Evolutionary conservation across 1,140 invertebrate genomes (phyloP).

Genomic region (Trachymyrmex septentrionalis): DNA sequence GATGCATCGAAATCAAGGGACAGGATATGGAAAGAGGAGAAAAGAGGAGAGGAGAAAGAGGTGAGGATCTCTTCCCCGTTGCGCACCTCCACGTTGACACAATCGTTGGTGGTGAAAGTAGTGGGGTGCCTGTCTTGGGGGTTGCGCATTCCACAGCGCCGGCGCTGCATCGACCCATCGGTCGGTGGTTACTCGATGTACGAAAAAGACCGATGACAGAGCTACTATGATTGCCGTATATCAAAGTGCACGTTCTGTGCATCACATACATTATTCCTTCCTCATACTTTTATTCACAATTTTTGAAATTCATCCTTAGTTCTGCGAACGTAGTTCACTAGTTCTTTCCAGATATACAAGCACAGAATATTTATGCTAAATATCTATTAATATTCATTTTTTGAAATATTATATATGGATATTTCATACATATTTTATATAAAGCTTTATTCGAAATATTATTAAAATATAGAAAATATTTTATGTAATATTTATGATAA

Average conservation of each 20-base stretch:
- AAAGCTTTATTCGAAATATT: too few species aligned
- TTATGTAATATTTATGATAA: too few species aligned
- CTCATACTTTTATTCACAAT: background rate
- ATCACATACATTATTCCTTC: background rate
- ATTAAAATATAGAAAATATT: too few species aligned
- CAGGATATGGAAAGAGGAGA: slow-evolving; percentile 42
- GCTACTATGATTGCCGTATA: background rate
- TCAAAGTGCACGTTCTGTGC: background rate
- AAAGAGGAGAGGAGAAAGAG: slow-evolving; percentile 26
- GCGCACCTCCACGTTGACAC: slow-evolving; percentile 57
- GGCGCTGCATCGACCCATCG: slow-evolving; percentile 81
- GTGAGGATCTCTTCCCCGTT: slow-evolving; percentile 42
- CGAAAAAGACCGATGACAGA: slow-evolving; percentile 46
- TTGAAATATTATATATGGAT: too few species aligned
- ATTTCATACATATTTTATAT: too few species aligned
- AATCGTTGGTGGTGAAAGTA: slow-evolving; percentile 69
- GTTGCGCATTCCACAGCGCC: slow-evolving; percentile 74
- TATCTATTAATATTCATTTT: too few species aligned
- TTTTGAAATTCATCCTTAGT: background rate
- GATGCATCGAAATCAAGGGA: slow-evolving; percentile 63
- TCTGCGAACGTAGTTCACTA: background rate
- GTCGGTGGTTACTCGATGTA: slow-evolving; percentile 35
- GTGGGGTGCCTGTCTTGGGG: slow-evolving; percentile 69
- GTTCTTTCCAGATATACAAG: background rate
- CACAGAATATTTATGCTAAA: too few species aligned